phyloP scores from a whole-genome alignment of 1,140 invertebrate genomes.

The Ladona fulva region DNA sequence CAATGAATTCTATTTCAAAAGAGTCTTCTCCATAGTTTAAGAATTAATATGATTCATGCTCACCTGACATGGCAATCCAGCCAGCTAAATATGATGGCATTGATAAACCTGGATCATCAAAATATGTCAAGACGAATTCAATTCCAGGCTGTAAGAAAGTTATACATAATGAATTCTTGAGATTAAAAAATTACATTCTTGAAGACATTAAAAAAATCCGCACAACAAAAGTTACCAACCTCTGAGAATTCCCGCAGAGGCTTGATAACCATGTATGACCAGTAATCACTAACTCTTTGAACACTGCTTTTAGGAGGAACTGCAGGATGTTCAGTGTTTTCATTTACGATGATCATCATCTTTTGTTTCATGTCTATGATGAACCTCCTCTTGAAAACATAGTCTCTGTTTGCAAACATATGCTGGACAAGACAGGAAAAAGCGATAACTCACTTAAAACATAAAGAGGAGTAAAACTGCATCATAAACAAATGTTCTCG shows the following conservation, averaged over 20 bases:
- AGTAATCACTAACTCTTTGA: conserved; percentile 63
- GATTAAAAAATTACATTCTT: conserved; percentile 25
- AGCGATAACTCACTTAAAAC: no score
- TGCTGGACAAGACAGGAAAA: conserved; percentile 41
- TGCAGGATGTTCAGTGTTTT: conserved; percentile 48
- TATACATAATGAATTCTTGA: conserved; percentile 12
- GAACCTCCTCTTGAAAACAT: conserved; percentile 71
- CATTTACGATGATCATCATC: conserved; percentile 51
- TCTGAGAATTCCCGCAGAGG: conserved; percentile 51
- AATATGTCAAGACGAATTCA: conserved; percentile 79
- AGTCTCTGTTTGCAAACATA: conserved; percentile 77
- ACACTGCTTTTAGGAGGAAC: conserved; percentile 38
- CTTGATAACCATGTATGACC: conserved; percentile 79
- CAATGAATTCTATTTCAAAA: no score
- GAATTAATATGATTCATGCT: no score
- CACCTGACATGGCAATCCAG: conserved; percentile 48
- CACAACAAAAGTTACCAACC: conserved; percentile 31
- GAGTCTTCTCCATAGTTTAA: no score
- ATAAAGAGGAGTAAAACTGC: no score
- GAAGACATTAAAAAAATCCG: conserved; percentile 11
- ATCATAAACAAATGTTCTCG: no score
- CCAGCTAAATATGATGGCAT: conserved; percentile 52
- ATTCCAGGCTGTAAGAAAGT: conserved; percentile 45
- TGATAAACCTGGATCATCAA: conserved; percentile 72
- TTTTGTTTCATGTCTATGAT: conserved; percentile 44